Conservation (phyloP, 2,113 vertebrate genomes). For the Sarotherodon lohbergeri region DNA sequence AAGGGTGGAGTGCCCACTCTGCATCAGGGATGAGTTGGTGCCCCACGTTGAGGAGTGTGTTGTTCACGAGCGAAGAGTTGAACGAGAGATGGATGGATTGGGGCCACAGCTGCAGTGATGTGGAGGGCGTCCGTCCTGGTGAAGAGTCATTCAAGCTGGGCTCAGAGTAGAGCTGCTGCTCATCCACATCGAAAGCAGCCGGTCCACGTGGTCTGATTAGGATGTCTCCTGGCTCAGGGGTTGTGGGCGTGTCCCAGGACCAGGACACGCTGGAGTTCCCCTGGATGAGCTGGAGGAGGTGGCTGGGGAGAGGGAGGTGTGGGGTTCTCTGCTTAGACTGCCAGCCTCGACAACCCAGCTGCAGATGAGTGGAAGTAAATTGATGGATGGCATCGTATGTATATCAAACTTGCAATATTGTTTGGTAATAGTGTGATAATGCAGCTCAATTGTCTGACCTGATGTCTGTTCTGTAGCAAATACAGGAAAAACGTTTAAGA, state of each 20-base stretch:
- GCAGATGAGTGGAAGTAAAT: neutral
- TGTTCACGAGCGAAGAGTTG: neutral
- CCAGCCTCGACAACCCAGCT: neutral
- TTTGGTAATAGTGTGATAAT: neutral
- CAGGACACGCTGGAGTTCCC: neutral
- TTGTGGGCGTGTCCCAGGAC: neutral
- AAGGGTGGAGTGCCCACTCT: too few relatives aligned
- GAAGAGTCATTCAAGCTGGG: too few relatives aligned
- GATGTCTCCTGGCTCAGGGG: too few relatives aligned
- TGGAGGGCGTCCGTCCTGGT: too few relatives aligned
- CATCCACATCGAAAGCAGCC: too few relatives aligned
- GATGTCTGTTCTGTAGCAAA: neutral
- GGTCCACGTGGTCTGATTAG: too few relatives aligned
- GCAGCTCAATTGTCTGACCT: neutral
- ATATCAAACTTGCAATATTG: neutral
- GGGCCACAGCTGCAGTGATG: neutral
- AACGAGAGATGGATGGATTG: neutral
- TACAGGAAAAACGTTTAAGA: neutral
- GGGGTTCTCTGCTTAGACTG: neutral
- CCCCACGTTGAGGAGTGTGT: too few relatives aligned
- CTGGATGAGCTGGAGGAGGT: neutral
- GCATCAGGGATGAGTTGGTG: too few relatives aligned
- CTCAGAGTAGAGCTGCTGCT: too few relatives aligned
- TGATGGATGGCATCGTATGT: neutral
- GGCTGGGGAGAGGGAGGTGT: neutral